These are phyloP conservation scores for Neuroterus valhalla DNA, from an alignment of 1,140 invertebrate genomes.

Conservation along the genomic window DNA sequence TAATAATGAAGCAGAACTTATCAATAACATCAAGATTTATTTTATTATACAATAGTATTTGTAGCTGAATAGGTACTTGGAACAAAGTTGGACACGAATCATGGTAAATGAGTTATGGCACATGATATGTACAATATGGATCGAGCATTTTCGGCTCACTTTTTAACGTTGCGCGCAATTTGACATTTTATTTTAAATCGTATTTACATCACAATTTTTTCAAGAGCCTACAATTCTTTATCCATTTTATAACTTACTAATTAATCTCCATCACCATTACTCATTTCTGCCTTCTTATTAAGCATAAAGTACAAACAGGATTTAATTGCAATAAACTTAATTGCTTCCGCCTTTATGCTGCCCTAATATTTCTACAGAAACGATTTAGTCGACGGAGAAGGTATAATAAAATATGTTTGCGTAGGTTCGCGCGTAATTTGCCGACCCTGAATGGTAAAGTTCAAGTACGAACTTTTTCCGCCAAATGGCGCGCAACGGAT, in stretches of 20 bases:
- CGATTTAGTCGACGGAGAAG: neutral
- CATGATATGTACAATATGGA: constrained; percentile 74
- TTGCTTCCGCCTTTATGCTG: neutral
- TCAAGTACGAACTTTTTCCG: constrained; percentile 33
- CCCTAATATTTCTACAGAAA: neutral
- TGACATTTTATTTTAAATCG: constrained; percentile 45
- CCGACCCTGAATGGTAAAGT: neutral
- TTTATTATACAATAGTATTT: constrained; percentile 74
- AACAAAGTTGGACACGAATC: constrained; percentile 75
- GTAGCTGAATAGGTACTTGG: constrained; percentile 75
- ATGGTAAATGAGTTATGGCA: constrained; percentile 75
- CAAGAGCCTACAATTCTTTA: constrained; percentile 32
- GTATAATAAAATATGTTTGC: neutral
- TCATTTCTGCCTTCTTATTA: neutral
- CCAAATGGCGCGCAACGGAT: constrained; percentile 69
- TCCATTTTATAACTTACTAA: neutral
- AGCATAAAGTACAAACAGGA: neutral
- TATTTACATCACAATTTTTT: constrained; percentile 60
- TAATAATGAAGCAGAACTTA: constrained; percentile 59
- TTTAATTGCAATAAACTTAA: neutral
- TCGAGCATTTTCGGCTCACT: constrained; percentile 56
- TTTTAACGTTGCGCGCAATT: constrained; percentile 68
- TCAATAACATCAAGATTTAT: constrained; percentile 76
- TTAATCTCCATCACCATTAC: neutral
- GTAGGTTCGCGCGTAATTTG: neutral